Evolutionary conservation across 2,797 vertebrate species (phyloP).

Genomic region (Lepus oiostolus): DNA sequence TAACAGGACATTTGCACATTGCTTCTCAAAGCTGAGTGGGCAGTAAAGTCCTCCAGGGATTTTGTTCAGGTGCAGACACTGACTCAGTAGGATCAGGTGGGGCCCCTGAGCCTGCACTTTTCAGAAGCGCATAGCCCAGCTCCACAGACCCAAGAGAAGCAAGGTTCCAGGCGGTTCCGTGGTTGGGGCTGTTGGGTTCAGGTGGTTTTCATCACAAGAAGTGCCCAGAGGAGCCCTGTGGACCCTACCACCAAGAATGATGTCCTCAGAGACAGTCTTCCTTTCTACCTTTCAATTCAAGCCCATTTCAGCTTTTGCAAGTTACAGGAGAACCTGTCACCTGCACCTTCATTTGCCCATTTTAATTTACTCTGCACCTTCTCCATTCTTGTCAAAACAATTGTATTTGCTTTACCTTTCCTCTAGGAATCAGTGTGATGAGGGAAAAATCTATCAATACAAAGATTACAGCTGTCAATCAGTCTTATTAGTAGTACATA

Average conservation of each 20-base stretch:
- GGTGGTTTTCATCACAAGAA: neutral
- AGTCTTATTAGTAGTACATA: neutral
- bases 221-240: neutral
- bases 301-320: conserved; percentile 38
- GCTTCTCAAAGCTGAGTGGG: neutral
- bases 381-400: neutral
- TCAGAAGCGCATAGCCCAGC: neutral
- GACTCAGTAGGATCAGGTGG: neutral
- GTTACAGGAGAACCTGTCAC: neutral
- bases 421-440: neutral
- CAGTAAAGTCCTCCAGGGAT: neutral
- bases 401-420: conserved; percentile 37
- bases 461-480: neutral
- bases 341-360: neutral
- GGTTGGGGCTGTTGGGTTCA: neutral
- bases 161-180: neutral
- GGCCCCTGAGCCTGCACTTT: neutral
- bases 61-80: neutral
- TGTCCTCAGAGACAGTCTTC: neutral
- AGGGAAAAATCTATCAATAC: neutral
- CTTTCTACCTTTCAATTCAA: neutral
- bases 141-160: neutral
- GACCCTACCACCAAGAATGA: neutral
- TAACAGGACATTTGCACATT: neutral
- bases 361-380: conserved; percentile 34